Base-by-base conservation (phyloP, 1,140 invertebrate genomes). In the Nasonia longicornis region DNA sequence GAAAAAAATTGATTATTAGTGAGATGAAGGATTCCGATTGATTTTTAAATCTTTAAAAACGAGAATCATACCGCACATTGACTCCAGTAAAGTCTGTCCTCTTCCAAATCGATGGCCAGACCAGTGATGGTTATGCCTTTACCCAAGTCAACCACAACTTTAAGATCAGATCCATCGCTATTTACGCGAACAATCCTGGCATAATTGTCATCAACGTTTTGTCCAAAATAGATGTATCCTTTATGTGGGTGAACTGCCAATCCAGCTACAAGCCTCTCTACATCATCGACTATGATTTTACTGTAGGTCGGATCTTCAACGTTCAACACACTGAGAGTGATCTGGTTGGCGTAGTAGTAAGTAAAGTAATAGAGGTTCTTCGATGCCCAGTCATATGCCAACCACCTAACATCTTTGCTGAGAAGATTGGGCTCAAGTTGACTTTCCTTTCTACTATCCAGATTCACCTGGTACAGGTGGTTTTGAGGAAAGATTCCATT, bases 311-410 rank as follows among this genome's bases (percentile, higher is more conserved):
- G 22, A 42, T 76, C 48, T 8, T 35, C 4, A 20, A 70, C 26
- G 20, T 81, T 81, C 11, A 72, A 12, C 1, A 81, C 80, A 11
- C 38, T 81, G 0, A 81, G 14, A 2, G 67, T 77, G 6, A 42
- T 77, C 66, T 48, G 45, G 26, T 81, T 35, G 0, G 29, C 45
- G 14, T 77, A 77, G 22, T 77, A 71, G 52, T 71, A 72, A 10
- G 67, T 64, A 16, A 77, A 81, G 26, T 81, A 81, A 8, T 81
- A 81, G 1, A 81, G 67, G 14, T 81, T 81, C 22, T 66, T 71
- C 0, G 74, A 64, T 6, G n/a, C 31, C 80, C 80, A 81, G 20
- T 77, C 80, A 8, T 29, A 81, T 12, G 74, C 74, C 0, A 77
- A 45, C 2, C n/a, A 8, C 0, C 66, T 16, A 1, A 77, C 67